Conservation (phyloP, 2,888 invertebrate genomes). For the Microplitis deprimator region DNA sequence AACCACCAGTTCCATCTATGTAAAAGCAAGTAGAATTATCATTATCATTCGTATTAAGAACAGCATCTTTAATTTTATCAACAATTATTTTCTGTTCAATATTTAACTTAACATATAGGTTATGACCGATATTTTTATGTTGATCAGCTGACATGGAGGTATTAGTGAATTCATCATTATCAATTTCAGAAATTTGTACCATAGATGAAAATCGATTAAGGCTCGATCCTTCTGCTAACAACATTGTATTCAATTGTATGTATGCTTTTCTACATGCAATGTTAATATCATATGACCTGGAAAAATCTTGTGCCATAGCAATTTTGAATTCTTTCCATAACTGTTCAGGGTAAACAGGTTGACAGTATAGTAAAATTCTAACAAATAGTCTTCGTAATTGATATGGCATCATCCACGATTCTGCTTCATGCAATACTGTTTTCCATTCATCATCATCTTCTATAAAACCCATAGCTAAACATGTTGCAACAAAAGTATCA, state of each 20-base stretch:
- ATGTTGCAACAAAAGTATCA: constrained; percentile 52
- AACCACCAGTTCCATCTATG: no score
- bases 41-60: no score
- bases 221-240: constrained; percentile 13
- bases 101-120: no score
- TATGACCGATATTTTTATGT: no score
- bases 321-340: constrained; percentile 53
- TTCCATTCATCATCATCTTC: constrained; percentile 51
- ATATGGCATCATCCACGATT: constrained; percentile 53
- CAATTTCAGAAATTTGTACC: constrained; percentile 15
- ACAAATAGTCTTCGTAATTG: constrained; percentile 59
- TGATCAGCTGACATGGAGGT: background rate
- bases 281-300: background rate
- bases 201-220: constrained; percentile 6
- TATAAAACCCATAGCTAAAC: constrained; percentile 52
- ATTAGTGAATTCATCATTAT: background rate
- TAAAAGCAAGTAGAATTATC: no score
- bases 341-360: constrained; percentile 48
- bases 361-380: constrained; percentile 51
- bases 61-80: no score
- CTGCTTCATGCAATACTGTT: constrained; percentile 34
- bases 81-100: no score
- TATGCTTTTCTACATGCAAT: constrained; percentile 12
- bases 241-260: background rate
- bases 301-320: constrained; percentile 49